Conservation (phyloP, 2,888 invertebrate species). For the Polymixis flavicincta region DNA sequence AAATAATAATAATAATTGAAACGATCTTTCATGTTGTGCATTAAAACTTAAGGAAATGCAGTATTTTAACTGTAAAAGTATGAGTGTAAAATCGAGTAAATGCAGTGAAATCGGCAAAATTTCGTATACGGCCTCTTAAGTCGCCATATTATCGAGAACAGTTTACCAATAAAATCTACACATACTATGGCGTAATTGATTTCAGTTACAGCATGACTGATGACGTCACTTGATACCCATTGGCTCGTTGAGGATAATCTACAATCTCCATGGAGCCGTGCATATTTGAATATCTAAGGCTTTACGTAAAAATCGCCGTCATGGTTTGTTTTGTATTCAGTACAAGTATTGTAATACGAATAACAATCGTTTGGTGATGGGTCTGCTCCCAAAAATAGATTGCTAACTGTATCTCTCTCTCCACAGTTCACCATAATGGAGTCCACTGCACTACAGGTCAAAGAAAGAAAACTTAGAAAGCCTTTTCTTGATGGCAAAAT, state of each 20-base stretch:
- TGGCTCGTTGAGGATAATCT: constrained; percentile 18
- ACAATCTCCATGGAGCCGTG: constrained; percentile 7
- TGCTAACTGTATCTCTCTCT: constrained; percentile 19
- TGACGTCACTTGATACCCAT: constrained; percentile 22
- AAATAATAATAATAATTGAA: too few relatives aligned
- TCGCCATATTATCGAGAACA: too few relatives aligned
- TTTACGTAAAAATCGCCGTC: constrained; percentile 47
- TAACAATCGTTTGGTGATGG: constrained; percentile 35
- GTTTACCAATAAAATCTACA: not conserved
- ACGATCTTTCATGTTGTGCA: too few relatives aligned
- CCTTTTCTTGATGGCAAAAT: not conserved
- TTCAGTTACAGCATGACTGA: not conserved
- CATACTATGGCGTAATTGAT: not conserved
- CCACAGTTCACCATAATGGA: not conserved
- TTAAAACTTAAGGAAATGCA: too few relatives aligned
- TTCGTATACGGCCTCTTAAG: too few relatives aligned
- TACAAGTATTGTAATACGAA: constrained; percentile 26
- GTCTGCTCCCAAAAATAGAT: constrained; percentile 19
- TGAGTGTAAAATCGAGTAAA: too few relatives aligned
- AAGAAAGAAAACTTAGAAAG: not conserved
- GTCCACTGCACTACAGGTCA: not conserved
- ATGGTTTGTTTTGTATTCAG: constrained; percentile 40
- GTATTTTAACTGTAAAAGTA: too few relatives aligned
- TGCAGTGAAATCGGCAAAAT: too few relatives aligned
- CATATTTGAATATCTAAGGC: constrained; percentile 42